These are phyloP conservation scores for Eurois occulta DNA, from an alignment of 2,888 invertebrate species.

Conservation along the genomic window DNA sequence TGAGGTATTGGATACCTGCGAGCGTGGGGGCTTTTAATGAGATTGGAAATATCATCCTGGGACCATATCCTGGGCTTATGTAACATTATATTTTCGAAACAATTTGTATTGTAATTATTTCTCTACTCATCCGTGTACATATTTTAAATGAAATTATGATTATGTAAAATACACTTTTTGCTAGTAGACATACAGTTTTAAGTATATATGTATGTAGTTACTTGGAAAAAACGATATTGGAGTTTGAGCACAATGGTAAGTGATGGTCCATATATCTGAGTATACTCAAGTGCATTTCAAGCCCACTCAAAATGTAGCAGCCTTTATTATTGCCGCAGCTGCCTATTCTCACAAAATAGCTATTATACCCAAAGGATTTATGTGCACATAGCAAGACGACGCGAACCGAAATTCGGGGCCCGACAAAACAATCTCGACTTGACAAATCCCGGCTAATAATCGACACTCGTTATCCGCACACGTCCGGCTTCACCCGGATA, in stretches of 20 bases:
- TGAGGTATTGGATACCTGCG: conserved; percentile 38
- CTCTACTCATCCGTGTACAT: background rate
- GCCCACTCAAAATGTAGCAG: conserved; percentile 22
- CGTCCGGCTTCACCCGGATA: conserved; percentile 59
- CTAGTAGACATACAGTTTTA: background rate
- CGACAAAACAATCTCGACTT: conserved; percentile 69
- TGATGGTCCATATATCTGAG: background rate
- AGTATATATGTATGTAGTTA: background rate
- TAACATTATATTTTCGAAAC: conserved; percentile 6
- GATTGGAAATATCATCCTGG: conserved; percentile 47
- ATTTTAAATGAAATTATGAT: background rate
- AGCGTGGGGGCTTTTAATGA: conserved; percentile 48
- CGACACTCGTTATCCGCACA: conserved; percentile 70
- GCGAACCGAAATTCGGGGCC: conserved; percentile 52
- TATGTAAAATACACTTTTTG: background rate
- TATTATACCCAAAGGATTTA: conserved; percentile 53
- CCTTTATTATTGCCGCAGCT: conserved; percentile 31
- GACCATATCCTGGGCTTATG: background rate
- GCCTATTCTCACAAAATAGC: conserved; percentile 15
- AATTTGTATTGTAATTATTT: conserved; percentile 11
- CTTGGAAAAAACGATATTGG: background rate
- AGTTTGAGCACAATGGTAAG: background rate
- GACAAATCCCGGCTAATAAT: conserved; percentile 74
- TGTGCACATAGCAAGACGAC: conserved; percentile 43
- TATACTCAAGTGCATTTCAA: conserved; percentile 4